Evolutionary conservation across 2,888 invertebrate species (phyloP).

Genomic region (Patella ulyssiponensis): DNA sequence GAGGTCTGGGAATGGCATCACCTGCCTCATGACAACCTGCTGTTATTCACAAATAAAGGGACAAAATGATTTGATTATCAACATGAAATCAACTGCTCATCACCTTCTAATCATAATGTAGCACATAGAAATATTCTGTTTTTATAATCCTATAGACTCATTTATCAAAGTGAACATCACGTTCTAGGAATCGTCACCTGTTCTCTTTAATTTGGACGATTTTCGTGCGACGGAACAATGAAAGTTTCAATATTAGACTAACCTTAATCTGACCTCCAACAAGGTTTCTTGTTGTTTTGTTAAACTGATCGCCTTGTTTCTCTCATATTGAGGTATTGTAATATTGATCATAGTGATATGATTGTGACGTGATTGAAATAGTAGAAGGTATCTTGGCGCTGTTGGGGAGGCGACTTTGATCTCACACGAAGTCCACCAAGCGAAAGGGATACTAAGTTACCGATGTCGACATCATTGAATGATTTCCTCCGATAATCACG

Average conservation of each 20-base stretch:
- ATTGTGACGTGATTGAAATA: no score
- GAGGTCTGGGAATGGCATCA: background rate
- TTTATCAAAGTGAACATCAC: conserved; percentile 8
- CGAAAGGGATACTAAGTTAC: no score
- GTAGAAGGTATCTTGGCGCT: no score
- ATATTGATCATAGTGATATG: background rate
- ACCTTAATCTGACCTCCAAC: background rate
- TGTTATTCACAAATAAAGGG: background rate
- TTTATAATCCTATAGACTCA: background rate
- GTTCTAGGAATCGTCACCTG: background rate
- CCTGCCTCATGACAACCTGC: background rate
- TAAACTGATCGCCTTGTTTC: background rate
- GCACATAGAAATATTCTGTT: background rate
- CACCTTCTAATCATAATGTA: background rate
- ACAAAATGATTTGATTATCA: conserved; percentile 4
- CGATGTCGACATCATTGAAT: no score
- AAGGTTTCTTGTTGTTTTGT: background rate
- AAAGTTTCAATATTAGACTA: conserved; percentile 3
- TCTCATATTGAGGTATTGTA: background rate
- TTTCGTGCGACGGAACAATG: background rate
- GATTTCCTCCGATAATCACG: no score
- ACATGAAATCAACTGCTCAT: background rate
- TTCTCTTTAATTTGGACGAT: background rate
- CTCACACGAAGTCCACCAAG: background rate
- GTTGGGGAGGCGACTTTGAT: background rate